A percentile compares a stretch with the other conserved stretches of the same genome.
These are phyloP conservation scores for Allophyes oxyacanthae DNA, from an alignment of 2,888 invertebrate genomes.

Conservation along the genomic window DNA sequence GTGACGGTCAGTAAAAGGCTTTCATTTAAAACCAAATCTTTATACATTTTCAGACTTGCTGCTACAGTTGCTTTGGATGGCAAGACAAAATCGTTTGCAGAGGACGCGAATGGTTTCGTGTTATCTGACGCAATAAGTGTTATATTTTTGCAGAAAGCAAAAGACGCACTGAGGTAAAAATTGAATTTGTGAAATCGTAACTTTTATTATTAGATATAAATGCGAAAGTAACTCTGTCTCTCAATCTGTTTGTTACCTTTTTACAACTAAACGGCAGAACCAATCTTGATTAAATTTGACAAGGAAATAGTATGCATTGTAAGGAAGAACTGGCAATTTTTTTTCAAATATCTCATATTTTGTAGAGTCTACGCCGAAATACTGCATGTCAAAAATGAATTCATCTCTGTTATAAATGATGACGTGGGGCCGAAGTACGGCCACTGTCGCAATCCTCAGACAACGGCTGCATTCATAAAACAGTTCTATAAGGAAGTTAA, in stretches of 20 bases:
- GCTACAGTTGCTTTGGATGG: not conserved
- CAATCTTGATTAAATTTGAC: too few species aligned
- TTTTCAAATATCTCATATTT: too few species aligned
- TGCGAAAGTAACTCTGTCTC: too few species aligned
- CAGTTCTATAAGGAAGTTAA: conserved; percentile 90
- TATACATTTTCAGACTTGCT: not conserved
- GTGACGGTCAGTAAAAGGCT: too few species aligned
- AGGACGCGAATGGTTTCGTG: conserved; percentile 1
- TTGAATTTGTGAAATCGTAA: not conserved
- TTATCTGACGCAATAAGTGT: conserved; percentile 3
- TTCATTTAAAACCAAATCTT: not conserved
- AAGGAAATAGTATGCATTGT: too few species aligned
- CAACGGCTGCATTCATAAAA: conserved; percentile 83
- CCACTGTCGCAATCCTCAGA: conserved; percentile 87
- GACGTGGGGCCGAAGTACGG: conserved; percentile 72
- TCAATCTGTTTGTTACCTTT: too few species aligned
- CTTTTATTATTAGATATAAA: too few species aligned
- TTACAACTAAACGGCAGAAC: too few species aligned
- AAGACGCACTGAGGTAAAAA: conserved; percentile 1
- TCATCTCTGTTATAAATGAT: conserved; percentile 83
- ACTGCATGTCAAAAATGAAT: conserved; percentile 90
- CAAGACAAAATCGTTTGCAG: not conserved
- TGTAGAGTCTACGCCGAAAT: conserved; percentile 90
- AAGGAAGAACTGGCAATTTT: too few species aligned
- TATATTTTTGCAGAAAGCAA: conserved; percentile 1